Evolutionary conservation across 1,140 invertebrate species (phyloP), one percentile per base, ranked within the genome.

Genomic region (Pachypeltis micranthus): DNA sequence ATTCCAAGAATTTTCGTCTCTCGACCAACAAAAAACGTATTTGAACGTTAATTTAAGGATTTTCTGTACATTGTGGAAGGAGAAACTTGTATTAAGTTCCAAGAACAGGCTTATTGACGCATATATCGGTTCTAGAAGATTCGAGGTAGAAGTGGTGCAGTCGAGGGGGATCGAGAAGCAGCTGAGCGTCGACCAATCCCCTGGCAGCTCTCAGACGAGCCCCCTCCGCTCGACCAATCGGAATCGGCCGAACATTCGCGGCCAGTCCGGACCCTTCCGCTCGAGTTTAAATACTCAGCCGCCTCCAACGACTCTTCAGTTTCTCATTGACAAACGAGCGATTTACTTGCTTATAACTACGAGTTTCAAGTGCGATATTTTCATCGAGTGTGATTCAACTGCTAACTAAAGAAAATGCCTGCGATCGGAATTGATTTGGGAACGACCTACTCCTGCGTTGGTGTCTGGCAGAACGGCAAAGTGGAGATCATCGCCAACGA

Each of bases 401-500:
- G 10, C 10, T 47, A 23, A 47, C 44, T 2, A 2, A 34, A 34
- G 16, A 74, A 79, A 73, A 75, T 63, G 61, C 67, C 69, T 63
- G 72, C 72, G 28, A 70, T 74, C 59, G 73, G 73, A 62, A 74
- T 74, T 65, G 73, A 74, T 68, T 67, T 74, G 57, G 78, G 78
- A 12, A 79, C 78, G 1, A 79, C 78, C 19, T 89, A 88, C 72
- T 88, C 86, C 39, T 90, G 87, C 66, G 87, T 91, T 1, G 88
- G 85, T 59, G 86, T 90, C 1, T 90, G 82, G 76, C 84, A 88
- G 69, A 80, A 93, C 70, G 91, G 88, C 51, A 91, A 91, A 76
- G 85, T 93, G 39, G 90, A 93, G 74, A 93, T 94, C 70, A 93
- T 95, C 69, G 90, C 91, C 69, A 95, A 96, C 73, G 92, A 95